Percentiles rank a stretch among this genome's conserved stretches.
phyloP scores from a whole-genome alignment of 2,888 invertebrate species.

The Mythimna vitellina region DNA sequence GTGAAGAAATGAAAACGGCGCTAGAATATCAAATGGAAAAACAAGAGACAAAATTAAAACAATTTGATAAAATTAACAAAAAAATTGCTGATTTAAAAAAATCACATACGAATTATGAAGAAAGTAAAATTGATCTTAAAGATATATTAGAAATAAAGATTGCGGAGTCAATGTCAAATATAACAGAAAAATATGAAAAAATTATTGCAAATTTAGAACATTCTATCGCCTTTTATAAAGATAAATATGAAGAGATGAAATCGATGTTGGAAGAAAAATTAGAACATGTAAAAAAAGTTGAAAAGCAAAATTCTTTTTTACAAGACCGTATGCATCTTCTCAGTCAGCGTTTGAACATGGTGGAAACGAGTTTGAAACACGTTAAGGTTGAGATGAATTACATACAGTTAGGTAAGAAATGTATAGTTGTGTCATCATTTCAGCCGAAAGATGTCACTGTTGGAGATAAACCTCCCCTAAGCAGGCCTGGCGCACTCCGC shows the following conservation, averaged over 20 bases:
- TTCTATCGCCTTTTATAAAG: background rate
- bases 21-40: background rate
- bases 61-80: background rate
- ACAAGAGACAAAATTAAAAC: background rate
- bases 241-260: background rate
- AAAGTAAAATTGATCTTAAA: background rate
- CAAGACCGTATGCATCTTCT: background rate
- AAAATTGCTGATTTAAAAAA: background rate
- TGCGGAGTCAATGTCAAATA: background rate
- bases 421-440: too few species aligned
- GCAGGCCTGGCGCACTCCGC: too few species aligned
- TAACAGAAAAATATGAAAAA: background rate
- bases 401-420: conserved; percentile 16
- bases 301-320: conserved; percentile 10
- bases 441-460: too few species aligned
- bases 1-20: background rate
- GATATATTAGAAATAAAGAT: background rate
- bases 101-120: background rate
- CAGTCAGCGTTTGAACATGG: background rate
- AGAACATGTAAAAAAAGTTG: background rate
- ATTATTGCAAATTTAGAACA: background rate
- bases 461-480: too few species aligned
- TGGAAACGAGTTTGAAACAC: background rate
- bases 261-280: background rate
- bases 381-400: background rate